These are phyloP conservation scores for Zaprionus lineosus DNA, from an alignment of 2,888 invertebrate genomes.

Conservation along the genomic window DNA sequence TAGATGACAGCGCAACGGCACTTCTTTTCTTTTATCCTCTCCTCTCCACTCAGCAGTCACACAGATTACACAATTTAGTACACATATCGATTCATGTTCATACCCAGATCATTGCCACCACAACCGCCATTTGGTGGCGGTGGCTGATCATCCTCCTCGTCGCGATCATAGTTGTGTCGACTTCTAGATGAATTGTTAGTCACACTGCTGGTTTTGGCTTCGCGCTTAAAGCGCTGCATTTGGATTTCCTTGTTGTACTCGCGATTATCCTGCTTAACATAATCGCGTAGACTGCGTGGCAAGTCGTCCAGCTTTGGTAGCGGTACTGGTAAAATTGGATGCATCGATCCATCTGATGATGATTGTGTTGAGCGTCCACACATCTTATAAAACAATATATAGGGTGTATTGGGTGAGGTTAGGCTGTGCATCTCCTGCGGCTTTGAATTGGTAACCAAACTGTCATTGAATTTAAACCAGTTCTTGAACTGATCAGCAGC, in stretches of 20 bases:
- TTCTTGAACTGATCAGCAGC: constrained; percentile 85
- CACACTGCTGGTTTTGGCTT: constrained; percentile 31
- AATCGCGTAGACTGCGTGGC: constrained; percentile 79
- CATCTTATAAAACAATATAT: constrained; percentile 90
- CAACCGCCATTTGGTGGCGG: constrained; percentile 81
- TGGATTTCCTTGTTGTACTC: constrained; percentile 78
- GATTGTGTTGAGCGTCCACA: constrained; percentile 74
- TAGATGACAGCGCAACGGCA: constrained; percentile 1
- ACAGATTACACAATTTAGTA: constrained; percentile 64
- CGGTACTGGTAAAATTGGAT: constrained; percentile 75
- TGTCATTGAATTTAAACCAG: constrained; percentile 93
- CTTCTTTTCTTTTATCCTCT: constrained; percentile 2
- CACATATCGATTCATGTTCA: constrained; percentile 81
- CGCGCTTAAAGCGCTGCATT: constrained; percentile 71
- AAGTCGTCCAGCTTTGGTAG: constrained; percentile 79
- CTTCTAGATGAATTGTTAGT: constrained; percentile 30
- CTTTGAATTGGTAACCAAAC: constrained; percentile 86
- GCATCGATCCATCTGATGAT: constrained; percentile 56
- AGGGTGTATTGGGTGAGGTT: constrained; percentile 90
- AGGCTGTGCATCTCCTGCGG: constrained; percentile 86
- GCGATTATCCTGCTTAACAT: constrained; percentile 80
- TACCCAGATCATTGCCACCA: constrained; percentile 79
- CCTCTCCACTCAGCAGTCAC: constrained; percentile 10
- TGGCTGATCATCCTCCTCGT: constrained; percentile 80
- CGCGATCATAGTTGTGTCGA: constrained; percentile 58